Evolutionary conservation across 53 echinoderm and acorn worm genomes (phyloP).

Genomic region (Arbacia lixula): DNA sequence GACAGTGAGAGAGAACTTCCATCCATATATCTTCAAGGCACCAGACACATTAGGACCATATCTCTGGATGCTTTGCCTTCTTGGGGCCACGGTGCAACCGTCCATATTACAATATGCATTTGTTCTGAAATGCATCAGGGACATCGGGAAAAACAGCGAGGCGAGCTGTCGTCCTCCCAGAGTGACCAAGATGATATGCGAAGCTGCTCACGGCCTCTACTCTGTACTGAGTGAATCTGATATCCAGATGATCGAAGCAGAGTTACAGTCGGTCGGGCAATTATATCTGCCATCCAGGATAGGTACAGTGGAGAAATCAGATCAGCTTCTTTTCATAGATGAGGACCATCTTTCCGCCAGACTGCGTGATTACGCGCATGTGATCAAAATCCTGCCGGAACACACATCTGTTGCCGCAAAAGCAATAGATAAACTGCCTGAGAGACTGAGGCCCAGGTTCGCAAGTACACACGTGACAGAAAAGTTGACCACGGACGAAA

Average conservation of each 20-base stretch:
- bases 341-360: too few relatives aligned
- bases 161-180: too few relatives aligned
- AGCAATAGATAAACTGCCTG: background rate
- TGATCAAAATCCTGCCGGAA: background rate
- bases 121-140: conserved; percentile 31
- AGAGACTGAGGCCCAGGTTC: background rate
- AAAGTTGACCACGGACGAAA: background rate
- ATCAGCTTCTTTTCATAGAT: background rate
- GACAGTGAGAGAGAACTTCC: background rate
- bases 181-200: background rate
- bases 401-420: background rate
- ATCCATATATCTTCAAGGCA: conserved; percentile 24
- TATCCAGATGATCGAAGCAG: background rate
- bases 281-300: conserved; percentile 5
- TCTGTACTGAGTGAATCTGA: background rate
- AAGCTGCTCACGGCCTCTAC: background rate
- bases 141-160: background rate
- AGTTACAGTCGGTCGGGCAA: background rate
- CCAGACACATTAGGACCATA: conserved; percentile 30
- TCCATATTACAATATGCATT: conserved; percentile 46
- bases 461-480: background rate
- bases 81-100: conserved; percentile 48
- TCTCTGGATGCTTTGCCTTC: conserved; percentile 4
- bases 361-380: too few relatives aligned
- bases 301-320: background rate